Evolutionary conservation across 2,888 invertebrate species (phyloP).

Genomic region (Dascillus cervinus): DNA sequence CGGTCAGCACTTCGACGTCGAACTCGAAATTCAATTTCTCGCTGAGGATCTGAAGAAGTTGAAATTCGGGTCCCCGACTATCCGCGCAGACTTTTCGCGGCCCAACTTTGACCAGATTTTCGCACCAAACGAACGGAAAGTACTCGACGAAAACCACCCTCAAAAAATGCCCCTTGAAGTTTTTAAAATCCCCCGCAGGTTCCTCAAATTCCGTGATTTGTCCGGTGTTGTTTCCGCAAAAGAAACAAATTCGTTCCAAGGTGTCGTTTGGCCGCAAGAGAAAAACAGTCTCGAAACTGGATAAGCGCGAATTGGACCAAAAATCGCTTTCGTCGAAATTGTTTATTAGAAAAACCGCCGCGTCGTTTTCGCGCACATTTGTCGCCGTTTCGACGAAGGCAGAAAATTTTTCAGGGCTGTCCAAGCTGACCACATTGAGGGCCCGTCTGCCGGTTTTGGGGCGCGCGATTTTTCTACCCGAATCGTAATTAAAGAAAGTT

Average conservation of each 20-base stretch:
- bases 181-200: constrained; percentile 3
- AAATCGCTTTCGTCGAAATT: too few relatives aligned
- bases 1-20: constrained; percentile 1
- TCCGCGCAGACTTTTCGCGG: not conserved
- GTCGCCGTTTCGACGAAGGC: constrained; percentile 3
- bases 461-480: too few relatives aligned
- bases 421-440: constrained; percentile 5
- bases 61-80: constrained; percentile 6
- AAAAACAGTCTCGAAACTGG: too few relatives aligned
- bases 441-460: too few relatives aligned
- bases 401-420: constrained; percentile 2
- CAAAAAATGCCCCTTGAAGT: constrained; percentile 6
- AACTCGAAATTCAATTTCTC: constrained; percentile 5
- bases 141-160: constrained; percentile 6
- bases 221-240: constrained; percentile 4
- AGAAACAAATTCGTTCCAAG: constrained; percentile 7
- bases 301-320: too few relatives aligned
- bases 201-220: constrained; percentile 1
- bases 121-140: constrained; percentile 8
- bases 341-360: constrained; percentile 6
- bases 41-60: constrained; percentile 3
- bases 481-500: too few relatives aligned
- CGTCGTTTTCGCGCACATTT: constrained; percentile 7
- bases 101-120: not conserved
- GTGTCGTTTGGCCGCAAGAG: too few relatives aligned